Conservation (phyloP, 2,113 vertebrate species). For the Ornithorhynchus anatinus region DNA sequence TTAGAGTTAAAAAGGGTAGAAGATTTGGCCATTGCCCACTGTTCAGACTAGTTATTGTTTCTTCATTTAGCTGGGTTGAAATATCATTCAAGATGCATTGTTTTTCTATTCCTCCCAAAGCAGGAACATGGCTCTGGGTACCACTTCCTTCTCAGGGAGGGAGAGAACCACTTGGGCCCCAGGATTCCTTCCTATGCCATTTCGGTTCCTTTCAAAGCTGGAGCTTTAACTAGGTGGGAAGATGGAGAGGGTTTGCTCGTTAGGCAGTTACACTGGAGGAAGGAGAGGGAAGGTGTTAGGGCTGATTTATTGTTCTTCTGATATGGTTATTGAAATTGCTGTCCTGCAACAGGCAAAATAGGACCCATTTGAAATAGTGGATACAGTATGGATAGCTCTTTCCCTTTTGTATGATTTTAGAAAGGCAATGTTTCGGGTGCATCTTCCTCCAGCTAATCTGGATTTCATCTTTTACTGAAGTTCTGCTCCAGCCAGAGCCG, state of each 20-base stretch:
- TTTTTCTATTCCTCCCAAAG: slow-evolving; percentile 26
- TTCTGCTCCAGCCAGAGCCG: slow-evolving; percentile 89
- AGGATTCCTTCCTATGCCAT: slow-evolving; percentile 12
- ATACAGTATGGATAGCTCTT: slow-evolving; percentile 29
- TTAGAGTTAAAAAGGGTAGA: neutral
- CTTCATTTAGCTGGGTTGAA: too few relatives aligned
- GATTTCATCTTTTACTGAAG: slow-evolving; percentile 81
- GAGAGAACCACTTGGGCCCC: neutral
- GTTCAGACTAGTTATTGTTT: slow-evolving; percentile 1
- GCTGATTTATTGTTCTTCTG: slow-evolving; percentile 38
- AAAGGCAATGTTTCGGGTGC: slow-evolving; percentile 31
- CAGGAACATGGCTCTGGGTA: neutral
- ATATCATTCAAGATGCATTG: neutral
- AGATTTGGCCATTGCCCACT: neutral
- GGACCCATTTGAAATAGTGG: slow-evolving; percentile 42
- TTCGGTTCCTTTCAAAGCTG: slow-evolving; percentile 28
- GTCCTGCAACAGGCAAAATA: slow-evolving; percentile 37
- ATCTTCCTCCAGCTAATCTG: slow-evolving; percentile 46
- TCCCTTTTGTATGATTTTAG: slow-evolving; percentile 57
- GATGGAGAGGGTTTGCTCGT: slow-evolving; percentile 10
- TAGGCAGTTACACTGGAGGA: slow-evolving; percentile 1
- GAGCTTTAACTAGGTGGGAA: neutral
- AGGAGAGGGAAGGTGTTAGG: slow-evolving; percentile 10
- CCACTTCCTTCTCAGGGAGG: slow-evolving; percentile 1
- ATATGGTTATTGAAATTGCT: slow-evolving; percentile 32